Conservation (phyloP, 2,113 vertebrate species). For the Paralichthys olivaceus region DNA sequence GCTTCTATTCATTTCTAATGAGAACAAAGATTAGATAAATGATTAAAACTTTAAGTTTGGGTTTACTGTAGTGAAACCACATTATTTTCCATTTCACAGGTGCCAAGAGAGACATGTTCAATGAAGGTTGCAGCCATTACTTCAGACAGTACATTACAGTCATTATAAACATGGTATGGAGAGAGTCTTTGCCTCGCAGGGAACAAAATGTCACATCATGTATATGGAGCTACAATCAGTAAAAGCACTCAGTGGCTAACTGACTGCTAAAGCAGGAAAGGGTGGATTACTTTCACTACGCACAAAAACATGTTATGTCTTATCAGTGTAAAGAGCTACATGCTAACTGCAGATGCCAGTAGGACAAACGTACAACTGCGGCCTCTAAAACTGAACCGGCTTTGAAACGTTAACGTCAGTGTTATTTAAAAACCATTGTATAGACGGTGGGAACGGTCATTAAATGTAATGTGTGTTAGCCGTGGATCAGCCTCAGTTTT, state of each 20-base stretch:
- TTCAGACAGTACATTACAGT: not conserved
- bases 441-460: constrained; percentile 23
- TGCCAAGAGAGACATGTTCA: constrained; percentile 14
- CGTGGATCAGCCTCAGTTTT: not conserved
- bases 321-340: not conserved
- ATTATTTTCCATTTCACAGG: constrained; percentile 37
- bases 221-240: not conserved
- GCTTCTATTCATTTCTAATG: not conserved
- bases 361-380: constrained; percentile 18
- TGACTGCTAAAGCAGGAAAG: not conserved
- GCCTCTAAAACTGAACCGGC: constrained; percentile 52
- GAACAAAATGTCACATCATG: constrained; percentile 25
- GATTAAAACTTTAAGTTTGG: not conserved
- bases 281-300: constrained; percentile 27
- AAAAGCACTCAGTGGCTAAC: constrained; percentile 12
- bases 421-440: constrained; percentile 36
- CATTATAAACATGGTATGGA: not conserved
- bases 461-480: not conserved
- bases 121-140: constrained; percentile 16
- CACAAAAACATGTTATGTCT: constrained; percentile 22
- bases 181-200: not conserved
- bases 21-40: not conserved
- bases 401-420: constrained; percentile 16
- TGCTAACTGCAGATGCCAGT: not conserved
- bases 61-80: constrained; percentile 26